Evolutionary conservation across 2,797 vertebrate species (phyloP).

Genomic region (Passerculus sandwichensis): DNA sequence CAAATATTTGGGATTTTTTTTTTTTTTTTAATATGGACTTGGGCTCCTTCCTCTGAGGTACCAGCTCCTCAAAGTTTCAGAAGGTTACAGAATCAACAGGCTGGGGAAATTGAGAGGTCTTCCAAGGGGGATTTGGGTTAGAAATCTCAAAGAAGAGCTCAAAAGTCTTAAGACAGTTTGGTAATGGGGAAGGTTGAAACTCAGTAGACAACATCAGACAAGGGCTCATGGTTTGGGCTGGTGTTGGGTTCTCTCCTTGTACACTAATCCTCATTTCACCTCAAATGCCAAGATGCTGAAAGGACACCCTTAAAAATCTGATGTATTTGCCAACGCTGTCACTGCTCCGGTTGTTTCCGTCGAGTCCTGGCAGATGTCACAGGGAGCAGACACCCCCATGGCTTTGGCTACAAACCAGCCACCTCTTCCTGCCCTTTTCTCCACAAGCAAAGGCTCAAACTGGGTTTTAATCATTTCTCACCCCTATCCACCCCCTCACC

Average conservation of each 20-base stretch:
- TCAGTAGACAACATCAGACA: neutral
- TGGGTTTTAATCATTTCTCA: neutral
- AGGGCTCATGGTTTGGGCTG: neutral
- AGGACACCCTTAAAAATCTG: neutral
- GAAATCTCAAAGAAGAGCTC: neutral
- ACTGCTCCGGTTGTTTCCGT: neutral
- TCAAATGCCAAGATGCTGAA: neutral
- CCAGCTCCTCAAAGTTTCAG: neutral
- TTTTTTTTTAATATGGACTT: accelerated
- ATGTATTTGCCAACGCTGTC: neutral
- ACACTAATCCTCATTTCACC: neutral
- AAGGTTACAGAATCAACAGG: neutral
- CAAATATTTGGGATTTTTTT: neutral
- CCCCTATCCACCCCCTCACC: neutral
- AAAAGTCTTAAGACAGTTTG: neutral
- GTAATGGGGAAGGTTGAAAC: neutral
- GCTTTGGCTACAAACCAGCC: neutral
- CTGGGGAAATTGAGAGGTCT: neutral
- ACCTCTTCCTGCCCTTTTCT: neutral
- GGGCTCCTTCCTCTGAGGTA: neutral
- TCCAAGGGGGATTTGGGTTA: neutral
- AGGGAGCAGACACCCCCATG: neutral
- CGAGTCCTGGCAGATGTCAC: neutral
- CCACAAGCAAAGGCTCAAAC: neutral
- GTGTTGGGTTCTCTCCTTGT: neutral